These are phyloP conservation scores for Melanotaenia parkinsoni DNA, from an alignment of 2,797 vertebrate species.

Conservation along the genomic window DNA sequence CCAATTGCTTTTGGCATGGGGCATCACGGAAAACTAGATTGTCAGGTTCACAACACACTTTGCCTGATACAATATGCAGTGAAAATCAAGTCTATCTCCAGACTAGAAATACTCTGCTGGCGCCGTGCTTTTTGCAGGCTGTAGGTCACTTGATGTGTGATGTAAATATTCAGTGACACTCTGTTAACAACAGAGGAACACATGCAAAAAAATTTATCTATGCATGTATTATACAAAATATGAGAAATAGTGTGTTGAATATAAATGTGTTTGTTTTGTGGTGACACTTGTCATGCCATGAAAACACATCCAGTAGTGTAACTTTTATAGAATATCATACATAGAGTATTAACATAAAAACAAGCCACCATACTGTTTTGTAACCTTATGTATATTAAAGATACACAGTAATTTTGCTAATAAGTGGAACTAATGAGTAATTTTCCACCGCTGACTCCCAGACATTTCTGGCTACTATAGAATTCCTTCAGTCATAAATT, in stretches of 20 bases:
- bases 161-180: slow-evolving; percentile 51
- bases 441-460: no score
- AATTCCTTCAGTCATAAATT: no score
- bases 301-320: not conserved
- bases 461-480: no score
- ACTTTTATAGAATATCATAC: not conserved
- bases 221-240: slow-evolving; percentile 7
- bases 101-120: slow-evolving; percentile 10
- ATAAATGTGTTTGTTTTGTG: not conserved
- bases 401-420: no score
- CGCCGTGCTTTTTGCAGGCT: slow-evolving; percentile 39
- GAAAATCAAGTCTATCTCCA: slow-evolving; percentile 58
- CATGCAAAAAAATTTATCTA: slow-evolving; percentile 1
- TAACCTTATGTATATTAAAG: no score
- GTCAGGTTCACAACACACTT: slow-evolving; percentile 58
- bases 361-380: no score
- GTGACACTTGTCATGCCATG: slow-evolving; percentile 2
- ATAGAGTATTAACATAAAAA: no score
- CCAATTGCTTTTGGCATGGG: slow-evolving; percentile 52
- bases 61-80: slow-evolving; percentile 63
- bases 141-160: slow-evolving; percentile 53
- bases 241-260: not conserved
- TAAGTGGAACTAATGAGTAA: no score
- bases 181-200: slow-evolving; percentile 24
- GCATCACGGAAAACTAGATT: slow-evolving; percentile 50